Evolutionary conservation across 1,140 invertebrate genomes (phyloP), one percentile per base, ranked within the genome.

Genomic region (Cotesia typhae): DNA sequence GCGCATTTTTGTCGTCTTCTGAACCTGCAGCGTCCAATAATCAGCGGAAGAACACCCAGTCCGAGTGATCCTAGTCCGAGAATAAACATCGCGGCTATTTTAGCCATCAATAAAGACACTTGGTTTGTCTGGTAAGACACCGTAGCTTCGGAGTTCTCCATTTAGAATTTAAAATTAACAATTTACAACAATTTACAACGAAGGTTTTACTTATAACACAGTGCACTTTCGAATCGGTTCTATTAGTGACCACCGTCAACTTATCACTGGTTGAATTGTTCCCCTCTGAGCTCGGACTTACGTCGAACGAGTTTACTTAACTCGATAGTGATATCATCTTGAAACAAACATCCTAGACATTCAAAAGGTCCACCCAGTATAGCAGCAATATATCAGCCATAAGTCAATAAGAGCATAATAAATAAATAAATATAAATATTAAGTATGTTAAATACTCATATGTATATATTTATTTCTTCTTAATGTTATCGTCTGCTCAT

Each of bases 71-170:
- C 85, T 1, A 87, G 79, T 0, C 89, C 89, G 10, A 91, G 79
- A 3, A 88, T 82, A 10, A 88, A 59, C 88, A 91, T 90, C 7
- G 89, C 87, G 4, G 88, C 84, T 38, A 90, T 83, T 78, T 91
- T 90, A 0, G 88, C 84, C 7, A 87, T 65, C 3, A 89, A 60
- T 0, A 86, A 73, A 5, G 81, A 73, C 55, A 75, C 73, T 28
- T 66, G 63, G n/a, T 35, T 59, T 1, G 17, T 17, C 52, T 60
- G 71, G 5, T 69, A 73, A 1, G 73, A 71, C 1, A 74, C 51
- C 28, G 64, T 65, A 36, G 61, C 70, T 7, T 70, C 63, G 7
- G 74, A 61, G 28, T 71, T 75, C 5, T 80, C 78, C 77, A 79
- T 78, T 41, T 74, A 71, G 4, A 4, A 28, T 28, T 2, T 0